Conservation (phyloP, 2,888 invertebrate species). For the Chloromyia formosa region DNA sequence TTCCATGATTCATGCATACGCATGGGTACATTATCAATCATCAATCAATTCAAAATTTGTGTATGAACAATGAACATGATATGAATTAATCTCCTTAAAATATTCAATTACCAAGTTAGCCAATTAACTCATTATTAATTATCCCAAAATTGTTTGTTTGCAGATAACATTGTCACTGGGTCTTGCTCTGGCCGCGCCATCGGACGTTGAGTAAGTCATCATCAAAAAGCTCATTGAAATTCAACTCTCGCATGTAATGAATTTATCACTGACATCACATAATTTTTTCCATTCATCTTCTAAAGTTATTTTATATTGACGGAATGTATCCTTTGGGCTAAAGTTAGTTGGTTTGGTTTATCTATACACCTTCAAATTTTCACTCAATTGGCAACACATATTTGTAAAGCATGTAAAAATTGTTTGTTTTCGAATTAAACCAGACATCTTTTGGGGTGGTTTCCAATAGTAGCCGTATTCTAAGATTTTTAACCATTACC, state of each 20-base stretch:
- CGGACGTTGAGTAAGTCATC: slow-evolving; percentile 40
- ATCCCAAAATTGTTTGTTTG: slow-evolving; percentile 20
- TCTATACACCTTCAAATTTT: slow-evolving; percentile 15
- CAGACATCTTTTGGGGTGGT: slow-evolving; percentile 46
- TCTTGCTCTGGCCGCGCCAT: slow-evolving; percentile 11
- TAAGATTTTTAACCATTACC: slow-evolving; percentile 7
- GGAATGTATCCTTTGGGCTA: slow-evolving; percentile 7
- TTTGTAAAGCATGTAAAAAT: slow-evolving; percentile 10
- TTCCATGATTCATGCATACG: too few relatives aligned
- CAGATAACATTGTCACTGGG: slow-evolving; percentile 25
- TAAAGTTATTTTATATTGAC: not conserved
- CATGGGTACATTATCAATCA: too few relatives aligned
- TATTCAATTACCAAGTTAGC: not conserved
- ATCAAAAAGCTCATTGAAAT: slow-evolving; percentile 1
- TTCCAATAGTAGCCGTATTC: slow-evolving; percentile 27
- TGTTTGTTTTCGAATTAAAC: slow-evolving; percentile 10
- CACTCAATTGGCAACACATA: not conserved
- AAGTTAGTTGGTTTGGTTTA: slow-evolving; percentile 6
- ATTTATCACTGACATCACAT: not conserved
- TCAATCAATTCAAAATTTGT: too few relatives aligned
- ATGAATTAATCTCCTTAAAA: too few relatives aligned
- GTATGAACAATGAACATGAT: too few relatives aligned
- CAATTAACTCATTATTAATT: not conserved
- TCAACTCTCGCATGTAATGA: slow-evolving; percentile 21
- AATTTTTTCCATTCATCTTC: slow-evolving; percentile 1